Percentiles rank a stretch among this genome's conserved stretches.
Evolutionary conservation across 2,888 invertebrate genomes (phyloP).

Genomic region (Xanthorhoe spadicearia): DNA sequence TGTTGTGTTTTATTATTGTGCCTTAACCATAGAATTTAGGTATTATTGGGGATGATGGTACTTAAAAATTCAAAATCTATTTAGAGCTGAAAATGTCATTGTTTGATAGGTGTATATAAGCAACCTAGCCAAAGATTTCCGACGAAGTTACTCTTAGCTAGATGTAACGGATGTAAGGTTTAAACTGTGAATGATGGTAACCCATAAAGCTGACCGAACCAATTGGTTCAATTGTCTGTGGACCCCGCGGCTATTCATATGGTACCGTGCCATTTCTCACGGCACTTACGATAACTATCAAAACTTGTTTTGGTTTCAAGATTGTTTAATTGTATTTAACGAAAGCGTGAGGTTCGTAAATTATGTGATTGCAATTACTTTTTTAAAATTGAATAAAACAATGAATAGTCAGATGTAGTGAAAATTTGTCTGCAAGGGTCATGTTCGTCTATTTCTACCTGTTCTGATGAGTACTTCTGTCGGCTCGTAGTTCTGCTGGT

Average conservation of each 20-base stretch:
- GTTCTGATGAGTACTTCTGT: too few relatives aligned
- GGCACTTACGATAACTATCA: slow-evolving; percentile 21
- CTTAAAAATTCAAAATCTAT: too few relatives aligned
- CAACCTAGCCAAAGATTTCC: too few relatives aligned
- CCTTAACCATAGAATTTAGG: too few relatives aligned
- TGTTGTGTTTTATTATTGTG: too few relatives aligned
- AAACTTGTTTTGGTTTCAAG: slow-evolving; percentile 16
- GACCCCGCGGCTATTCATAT: slow-evolving; percentile 25
- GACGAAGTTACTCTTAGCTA: neutral
- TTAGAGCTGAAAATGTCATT: too few relatives aligned
- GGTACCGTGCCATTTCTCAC: slow-evolving; percentile 28
- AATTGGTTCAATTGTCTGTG: slow-evolving; percentile 38
- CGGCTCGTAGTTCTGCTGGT: too few relatives aligned
- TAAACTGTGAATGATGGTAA: slow-evolving; percentile 17
- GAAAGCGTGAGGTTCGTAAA: slow-evolving; percentile 15
- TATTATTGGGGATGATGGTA: too few relatives aligned
- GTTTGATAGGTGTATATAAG: too few relatives aligned
- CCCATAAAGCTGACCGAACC: slow-evolving; percentile 28
- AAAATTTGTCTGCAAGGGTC: too few relatives aligned
- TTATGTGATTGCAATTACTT: slow-evolving; percentile 2
- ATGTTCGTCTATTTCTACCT: too few relatives aligned
- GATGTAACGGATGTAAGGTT: neutral
- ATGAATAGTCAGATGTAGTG: neutral
- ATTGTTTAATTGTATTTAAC: slow-evolving; percentile 23
- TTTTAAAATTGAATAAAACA: neutral